phyloP scores from a whole-genome alignment of 1,140 invertebrate genomes.

The Elysia chlorotica region DNA sequence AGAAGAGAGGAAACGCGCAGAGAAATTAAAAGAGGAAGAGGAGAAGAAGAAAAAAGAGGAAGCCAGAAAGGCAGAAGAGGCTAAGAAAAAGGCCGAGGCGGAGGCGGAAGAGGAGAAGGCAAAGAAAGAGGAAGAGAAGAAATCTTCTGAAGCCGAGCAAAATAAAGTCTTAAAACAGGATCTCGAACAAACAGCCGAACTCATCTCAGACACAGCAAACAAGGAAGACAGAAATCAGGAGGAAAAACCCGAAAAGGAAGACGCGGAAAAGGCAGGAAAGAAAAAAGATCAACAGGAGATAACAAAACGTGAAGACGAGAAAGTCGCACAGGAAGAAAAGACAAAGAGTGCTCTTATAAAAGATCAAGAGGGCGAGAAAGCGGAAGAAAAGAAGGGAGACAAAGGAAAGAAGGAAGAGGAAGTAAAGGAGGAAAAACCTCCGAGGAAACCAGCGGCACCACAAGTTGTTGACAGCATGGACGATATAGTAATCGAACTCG shows the following conservation, averaged over 20 bases:
- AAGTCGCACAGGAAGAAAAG: not conserved
- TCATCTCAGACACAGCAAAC: not conserved
- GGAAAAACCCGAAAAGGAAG: not conserved
- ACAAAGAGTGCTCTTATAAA: not conserved
- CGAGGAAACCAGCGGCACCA: slow-evolving; percentile 12
- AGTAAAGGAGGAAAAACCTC: slow-evolving; percentile 5
- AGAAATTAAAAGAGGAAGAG: not conserved
- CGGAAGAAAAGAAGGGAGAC: not conserved
- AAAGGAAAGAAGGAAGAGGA: not conserved
- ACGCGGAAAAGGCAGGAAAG: not conserved
- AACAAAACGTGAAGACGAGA: not conserved
- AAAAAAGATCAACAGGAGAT: not conserved
- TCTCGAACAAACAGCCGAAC: not conserved
- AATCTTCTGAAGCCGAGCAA: not conserved
- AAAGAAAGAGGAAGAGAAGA: not conserved
- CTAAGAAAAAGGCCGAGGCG: not conserved
- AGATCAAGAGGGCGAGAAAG: not conserved
- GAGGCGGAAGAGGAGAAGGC: not conserved
- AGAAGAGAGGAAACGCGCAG: not conserved
- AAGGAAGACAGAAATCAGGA: not conserved
- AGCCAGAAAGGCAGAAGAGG: not conserved
- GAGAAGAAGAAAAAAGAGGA: slow-evolving; percentile 7
- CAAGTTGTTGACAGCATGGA: slow-evolving; percentile 40
- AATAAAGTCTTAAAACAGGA: not conserved
- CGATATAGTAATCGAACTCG: slow-evolving; percentile 46